Conservation (phyloP, 2,797 vertebrate genomes). For the Alfaro cultratus region DNA sequence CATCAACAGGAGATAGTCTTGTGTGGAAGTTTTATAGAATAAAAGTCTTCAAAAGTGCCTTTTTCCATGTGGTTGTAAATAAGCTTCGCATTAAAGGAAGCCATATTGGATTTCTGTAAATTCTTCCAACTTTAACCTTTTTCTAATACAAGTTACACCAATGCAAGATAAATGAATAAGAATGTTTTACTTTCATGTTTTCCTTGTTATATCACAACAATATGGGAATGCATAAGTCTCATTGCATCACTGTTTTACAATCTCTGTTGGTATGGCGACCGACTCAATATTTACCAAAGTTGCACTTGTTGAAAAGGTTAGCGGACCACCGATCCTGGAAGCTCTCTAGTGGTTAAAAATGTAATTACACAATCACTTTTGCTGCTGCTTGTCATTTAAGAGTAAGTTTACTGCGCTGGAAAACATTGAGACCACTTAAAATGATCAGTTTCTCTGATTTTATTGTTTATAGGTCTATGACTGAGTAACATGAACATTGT, state of each 20-base stretch:
- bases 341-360: slow-evolving; percentile 41
- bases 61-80: neutral
- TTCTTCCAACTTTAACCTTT: neutral
- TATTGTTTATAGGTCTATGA: too few species aligned
- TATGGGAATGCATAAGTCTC: neutral
- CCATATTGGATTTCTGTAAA: neutral
- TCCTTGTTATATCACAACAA: neutral
- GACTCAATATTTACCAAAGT: neutral
- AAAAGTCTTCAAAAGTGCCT: neutral
- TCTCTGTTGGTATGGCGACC: neutral
- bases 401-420: neutral
- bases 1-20: neutral
- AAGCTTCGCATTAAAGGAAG: neutral
- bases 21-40: neutral
- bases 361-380: neutral
- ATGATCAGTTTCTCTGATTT: too few species aligned
- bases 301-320: neutral
- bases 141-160: neutral
- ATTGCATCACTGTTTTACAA: neutral
- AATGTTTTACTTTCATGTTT: neutral
- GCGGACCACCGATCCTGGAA: neutral
- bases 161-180: neutral
- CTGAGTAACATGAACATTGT: too few species aligned
- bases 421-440: too few species aligned
- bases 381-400: neutral